Conservation (phyloP, 2,113 vertebrate genomes). For the Tachysurus fulvidraco region DNA sequence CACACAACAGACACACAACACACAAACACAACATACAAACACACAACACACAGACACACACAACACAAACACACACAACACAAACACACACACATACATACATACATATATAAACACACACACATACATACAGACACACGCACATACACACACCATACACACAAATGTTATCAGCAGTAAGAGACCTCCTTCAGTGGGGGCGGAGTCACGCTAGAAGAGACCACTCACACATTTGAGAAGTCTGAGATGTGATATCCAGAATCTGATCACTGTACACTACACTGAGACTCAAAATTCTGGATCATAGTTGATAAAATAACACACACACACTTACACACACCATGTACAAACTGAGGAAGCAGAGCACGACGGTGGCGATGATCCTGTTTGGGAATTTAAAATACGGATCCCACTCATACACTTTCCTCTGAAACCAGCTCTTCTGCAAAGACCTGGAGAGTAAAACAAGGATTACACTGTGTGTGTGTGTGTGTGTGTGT, state of each 20-base stretch:
- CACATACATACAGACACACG: neutral
- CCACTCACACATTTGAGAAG: neutral
- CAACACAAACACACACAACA: neutral
- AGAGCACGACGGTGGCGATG: slow-evolving; percentile 77
- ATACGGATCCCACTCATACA: slow-evolving; percentile 85
- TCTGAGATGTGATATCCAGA: too few species aligned
- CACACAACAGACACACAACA: neutral
- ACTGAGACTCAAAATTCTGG: too few species aligned
- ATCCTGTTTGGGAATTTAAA: slow-evolving; percentile 90
- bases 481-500: neutral
- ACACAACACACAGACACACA: neutral
- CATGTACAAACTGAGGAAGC: slow-evolving; percentile 81
- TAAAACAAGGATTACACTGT: slow-evolving; percentile 6
- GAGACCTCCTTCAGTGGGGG: neutral
- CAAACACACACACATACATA: slow-evolving; percentile 30
- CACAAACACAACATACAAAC: too few species aligned
- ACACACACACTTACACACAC: slow-evolving; percentile 63
- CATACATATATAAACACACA: slow-evolving; percentile 19
- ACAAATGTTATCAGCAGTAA: too few species aligned
- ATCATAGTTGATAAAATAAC: neutral
- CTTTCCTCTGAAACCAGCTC: slow-evolving; percentile 77
- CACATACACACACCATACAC: slow-evolving; percentile 29
- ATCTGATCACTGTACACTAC: too few species aligned
- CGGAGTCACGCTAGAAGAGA: neutral
- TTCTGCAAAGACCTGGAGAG: slow-evolving; percentile 59